Conservation (phyloP, 1,140 invertebrate species). For the Ips nitidus region DNA sequence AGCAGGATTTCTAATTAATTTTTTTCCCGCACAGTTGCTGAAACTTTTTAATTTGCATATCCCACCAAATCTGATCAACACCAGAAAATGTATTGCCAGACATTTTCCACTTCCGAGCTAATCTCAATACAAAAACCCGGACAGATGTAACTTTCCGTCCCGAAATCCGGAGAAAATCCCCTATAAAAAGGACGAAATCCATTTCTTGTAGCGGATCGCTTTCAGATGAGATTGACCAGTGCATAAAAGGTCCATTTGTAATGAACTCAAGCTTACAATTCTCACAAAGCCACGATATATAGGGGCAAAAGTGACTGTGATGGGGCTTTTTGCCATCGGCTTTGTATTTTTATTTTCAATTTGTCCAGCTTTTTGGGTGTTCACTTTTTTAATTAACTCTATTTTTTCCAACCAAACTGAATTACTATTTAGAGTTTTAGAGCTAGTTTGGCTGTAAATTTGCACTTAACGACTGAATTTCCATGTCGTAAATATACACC, state of each 20-base stretch:
- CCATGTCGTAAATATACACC: too few species aligned
- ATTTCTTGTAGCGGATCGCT: constrained; percentile 51
- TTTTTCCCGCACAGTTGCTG: too few species aligned
- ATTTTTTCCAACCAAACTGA: background rate
- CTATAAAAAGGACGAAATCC: constrained; percentile 49
- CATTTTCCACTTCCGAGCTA: constrained; percentile 29
- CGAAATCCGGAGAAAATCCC: constrained; percentile 45
- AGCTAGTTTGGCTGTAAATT: too few species aligned
- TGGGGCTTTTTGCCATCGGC: constrained; percentile 24
- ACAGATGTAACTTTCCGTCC: constrained; percentile 29
- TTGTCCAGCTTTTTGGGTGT: constrained; percentile 13
- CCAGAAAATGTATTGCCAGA: background rate
- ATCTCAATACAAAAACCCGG: constrained; percentile 12
- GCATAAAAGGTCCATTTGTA: constrained; percentile 52
- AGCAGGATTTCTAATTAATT: too few species aligned
- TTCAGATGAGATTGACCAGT: constrained; percentile 52
- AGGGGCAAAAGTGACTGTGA: constrained; percentile 32
- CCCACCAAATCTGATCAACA: too few species aligned
- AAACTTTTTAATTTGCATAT: too few species aligned
- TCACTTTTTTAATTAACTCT: constrained; percentile 16
- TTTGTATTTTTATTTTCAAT: constrained; percentile 25
- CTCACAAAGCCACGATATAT: constrained; percentile 29
- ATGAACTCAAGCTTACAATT: constrained; percentile 48
- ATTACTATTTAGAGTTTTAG: too few species aligned
- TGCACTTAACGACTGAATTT: too few species aligned